These are phyloP conservation scores for Agonum fuliginosum DNA, from an alignment of 2,888 invertebrate species.

Conservation along the genomic window DNA sequence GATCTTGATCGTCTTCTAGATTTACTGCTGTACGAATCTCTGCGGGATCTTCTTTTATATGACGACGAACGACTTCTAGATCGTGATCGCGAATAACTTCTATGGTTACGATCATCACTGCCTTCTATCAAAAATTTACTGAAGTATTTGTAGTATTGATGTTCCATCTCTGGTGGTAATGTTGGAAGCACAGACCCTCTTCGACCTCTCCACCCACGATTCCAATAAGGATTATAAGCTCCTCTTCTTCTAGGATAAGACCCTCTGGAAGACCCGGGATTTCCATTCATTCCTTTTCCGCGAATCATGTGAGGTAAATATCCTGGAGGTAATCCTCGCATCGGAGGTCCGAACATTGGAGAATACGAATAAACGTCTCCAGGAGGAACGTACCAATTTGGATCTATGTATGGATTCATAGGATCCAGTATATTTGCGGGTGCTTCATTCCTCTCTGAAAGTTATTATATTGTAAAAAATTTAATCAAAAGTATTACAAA, in stretches of 20 bases:
- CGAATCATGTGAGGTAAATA: constrained; percentile 66
- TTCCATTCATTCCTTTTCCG: constrained; percentile 64
- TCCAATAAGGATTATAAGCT: constrained; percentile 69
- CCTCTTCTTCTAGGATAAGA: constrained; percentile 65
- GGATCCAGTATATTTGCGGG: constrained; percentile 2
- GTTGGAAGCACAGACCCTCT: constrained; percentile 54
- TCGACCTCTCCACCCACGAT: constrained; percentile 66
- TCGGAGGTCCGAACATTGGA: constrained; percentile 51
- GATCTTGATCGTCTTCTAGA: constrained; percentile 66
- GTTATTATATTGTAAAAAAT: not conserved
- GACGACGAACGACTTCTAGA: constrained; percentile 65
- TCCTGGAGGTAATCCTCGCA: constrained; percentile 63
- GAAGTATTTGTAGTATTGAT: constrained; percentile 77
- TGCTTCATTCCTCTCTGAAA: constrained; percentile 20
- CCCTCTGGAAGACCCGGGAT: constrained; percentile 67
- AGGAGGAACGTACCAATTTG: constrained; percentile 59
- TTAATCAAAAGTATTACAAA: constrained; percentile 60
- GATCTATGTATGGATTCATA: constrained; percentile 43
- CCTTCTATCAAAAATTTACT: constrained; percentile 77
- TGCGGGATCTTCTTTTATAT: constrained; percentile 68
- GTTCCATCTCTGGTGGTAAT: constrained; percentile 68
- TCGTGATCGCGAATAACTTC: constrained; percentile 68
- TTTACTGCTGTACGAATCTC: constrained; percentile 66
- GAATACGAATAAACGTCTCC: constrained; percentile 55
- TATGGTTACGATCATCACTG: constrained; percentile 73